Conservation (phyloP, 2,888 invertebrate species). For the Parnassius orleans region DNA sequence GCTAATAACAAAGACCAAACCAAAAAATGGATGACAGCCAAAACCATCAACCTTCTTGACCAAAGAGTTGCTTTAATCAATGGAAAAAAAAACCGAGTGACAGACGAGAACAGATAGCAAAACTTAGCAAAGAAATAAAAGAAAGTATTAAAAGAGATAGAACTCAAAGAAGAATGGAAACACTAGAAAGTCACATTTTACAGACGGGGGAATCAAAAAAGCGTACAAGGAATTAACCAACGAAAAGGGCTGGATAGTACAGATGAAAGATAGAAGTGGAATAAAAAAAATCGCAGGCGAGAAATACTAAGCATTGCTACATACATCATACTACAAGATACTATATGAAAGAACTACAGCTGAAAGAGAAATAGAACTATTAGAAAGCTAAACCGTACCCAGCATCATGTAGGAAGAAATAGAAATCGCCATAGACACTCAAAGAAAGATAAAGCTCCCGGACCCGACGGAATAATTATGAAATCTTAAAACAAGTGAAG, state of each 20-base stretch:
- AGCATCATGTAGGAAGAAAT: too few species aligned
- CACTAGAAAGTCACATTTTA: conserved; percentile 22
- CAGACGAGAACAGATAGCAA: conserved; percentile 31
- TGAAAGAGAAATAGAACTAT: too few species aligned
- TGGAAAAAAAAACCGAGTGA: conserved; percentile 27
- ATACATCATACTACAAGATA: conserved; percentile 28
- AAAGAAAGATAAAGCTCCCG: too few species aligned
- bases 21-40: conserved; percentile 22
- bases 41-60: too few species aligned
- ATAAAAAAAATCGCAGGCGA: conserved; percentile 20
- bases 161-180: conserved; percentile 31
- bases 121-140: conserved; percentile 39
- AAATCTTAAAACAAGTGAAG: too few species aligned
- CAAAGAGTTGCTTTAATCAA: conserved; percentile 29
- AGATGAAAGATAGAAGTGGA: conserved; percentile 27
- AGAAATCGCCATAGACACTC: too few species aligned
- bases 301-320: conserved; percentile 30
- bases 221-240: conserved; percentile 28
- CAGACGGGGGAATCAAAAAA: conserved; percentile 29
- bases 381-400: too few species aligned
- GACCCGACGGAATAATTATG: too few species aligned
- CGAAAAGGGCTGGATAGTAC: conserved; percentile 29
- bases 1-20: conserved; percentile 8
- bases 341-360: too few species aligned
- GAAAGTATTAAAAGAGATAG: conserved; percentile 35